Evolutionary conservation across 2,888 invertebrate species (phyloP), one percentile per base, ranked within the genome.

Genomic region (Mesoligia furuncula): DNA sequence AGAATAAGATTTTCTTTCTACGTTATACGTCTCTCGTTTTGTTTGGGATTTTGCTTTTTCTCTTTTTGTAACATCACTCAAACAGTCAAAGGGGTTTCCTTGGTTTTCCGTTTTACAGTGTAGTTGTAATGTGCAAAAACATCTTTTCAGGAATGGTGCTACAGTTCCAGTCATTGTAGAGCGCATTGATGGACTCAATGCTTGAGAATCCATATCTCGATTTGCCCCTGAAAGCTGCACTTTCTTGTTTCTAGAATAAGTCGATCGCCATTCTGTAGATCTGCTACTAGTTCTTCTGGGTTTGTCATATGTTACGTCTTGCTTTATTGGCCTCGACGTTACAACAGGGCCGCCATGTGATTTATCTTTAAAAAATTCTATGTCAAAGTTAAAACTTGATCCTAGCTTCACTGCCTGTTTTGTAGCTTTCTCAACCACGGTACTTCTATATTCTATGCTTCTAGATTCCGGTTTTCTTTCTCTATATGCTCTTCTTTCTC

Each of bases 91-190:
- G 31, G 62, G 75, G 24, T 8, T 76, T 70, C 39, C n/a, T 54
- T 57, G 57, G 62, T 69, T 79, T 45, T 74, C 39, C 1, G 72
- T 75, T 48, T 45, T 79, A 79, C 74, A 66, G 70, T 88, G 85
- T 61, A 92, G 84, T 84, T 92, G 90, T 73, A 91, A 80, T 8
- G 90, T 91, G 79, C 93, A 93, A 78, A 91, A 92, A 85, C 93
- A 93, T 69, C 90, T 86, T 75, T 90, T 90, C 48, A 92, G 85
- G 69, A 88, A 87, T 24, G 90, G 87, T 31, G 82, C 84, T 15
- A 83, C 85, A 66, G 81, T 45, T n/a, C 80, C 88, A 51, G 88
- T 84, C 80, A 59, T 83, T 24, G 75, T 81, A 36, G 88, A 83
- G 27, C 72, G 82, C 84, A 84, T 85, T 79, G 87, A 87, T 71